phyloP scores from a whole-genome alignment of 2,113 vertebrate species.

The Actenoides lindsayi region DNA sequence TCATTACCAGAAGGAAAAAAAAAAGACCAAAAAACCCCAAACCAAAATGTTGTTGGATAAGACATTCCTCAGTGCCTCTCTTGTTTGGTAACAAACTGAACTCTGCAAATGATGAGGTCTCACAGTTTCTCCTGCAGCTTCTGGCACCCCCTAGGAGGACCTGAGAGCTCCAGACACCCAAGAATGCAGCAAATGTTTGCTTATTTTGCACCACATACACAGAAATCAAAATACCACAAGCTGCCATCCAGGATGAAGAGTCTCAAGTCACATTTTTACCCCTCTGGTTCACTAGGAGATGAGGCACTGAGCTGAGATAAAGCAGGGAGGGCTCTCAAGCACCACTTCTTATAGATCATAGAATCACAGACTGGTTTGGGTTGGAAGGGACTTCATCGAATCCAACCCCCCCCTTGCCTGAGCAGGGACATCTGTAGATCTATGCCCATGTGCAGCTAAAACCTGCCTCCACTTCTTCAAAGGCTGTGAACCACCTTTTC shows the following conservation, averaged over 20 bases:
- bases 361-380: background rate
- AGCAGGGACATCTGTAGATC: background rate
- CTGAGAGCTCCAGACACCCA: too few species aligned
- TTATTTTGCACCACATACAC: rapidly evolving
- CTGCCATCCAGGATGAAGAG: background rate
- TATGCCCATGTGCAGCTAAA: too few species aligned
- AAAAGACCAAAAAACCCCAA: background rate
- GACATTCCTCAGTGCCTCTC: background rate
- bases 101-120: background rate
- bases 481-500: background rate
- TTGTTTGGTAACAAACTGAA: rapidly evolving
- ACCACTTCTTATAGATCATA: background rate
- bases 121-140: background rate
- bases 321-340: too few species aligned
- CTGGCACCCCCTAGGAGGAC: background rate
- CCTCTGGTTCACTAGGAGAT: rapidly evolving
- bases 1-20: background rate
- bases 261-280: background rate
- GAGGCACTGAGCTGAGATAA: background rate
- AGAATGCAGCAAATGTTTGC: rapidly evolving
- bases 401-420: background rate
- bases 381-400: background rate
- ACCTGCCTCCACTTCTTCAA: rapidly evolving
- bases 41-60: background rate
- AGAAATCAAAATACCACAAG: background rate